Conservation (phyloP, 2,113 vertebrate species). For the Gallinago paraguaiae region DNA sequence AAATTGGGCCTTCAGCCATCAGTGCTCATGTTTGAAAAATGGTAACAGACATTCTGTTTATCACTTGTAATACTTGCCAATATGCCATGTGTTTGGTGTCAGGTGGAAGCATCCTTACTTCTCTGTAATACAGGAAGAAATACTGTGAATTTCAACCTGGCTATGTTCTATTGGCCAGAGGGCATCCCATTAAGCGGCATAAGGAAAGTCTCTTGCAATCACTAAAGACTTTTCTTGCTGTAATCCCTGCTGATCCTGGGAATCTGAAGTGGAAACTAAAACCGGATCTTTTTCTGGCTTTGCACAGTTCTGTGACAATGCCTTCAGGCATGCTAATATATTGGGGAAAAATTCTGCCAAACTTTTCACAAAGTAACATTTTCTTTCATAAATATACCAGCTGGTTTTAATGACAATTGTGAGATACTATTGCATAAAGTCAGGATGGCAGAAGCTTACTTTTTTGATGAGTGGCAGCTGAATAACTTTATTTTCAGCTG, state of each 20-base stretch:
- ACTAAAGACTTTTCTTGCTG: neutral
- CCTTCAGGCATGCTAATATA: neutral
- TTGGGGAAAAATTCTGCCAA: constrained; percentile 9
- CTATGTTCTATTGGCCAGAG: constrained; percentile 5
- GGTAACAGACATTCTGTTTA: constrained; percentile 39
- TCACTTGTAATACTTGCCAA: constrained; percentile 10
- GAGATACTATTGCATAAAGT: neutral
- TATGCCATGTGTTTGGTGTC: constrained; percentile 7
- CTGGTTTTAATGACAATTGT: constrained; percentile 14
- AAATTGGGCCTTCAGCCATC: neutral
- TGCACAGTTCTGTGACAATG: neutral
- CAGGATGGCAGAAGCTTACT: neutral
- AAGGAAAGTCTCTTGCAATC: constrained; percentile 11
- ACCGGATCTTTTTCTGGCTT: neutral
- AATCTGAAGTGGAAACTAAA: neutral
- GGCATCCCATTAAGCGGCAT: neutral
- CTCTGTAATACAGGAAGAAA: neutral
- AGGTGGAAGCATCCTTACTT: constrained; percentile 7
- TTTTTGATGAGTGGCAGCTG: neutral
- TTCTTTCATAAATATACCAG: neutral
- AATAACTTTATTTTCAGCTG: neutral
- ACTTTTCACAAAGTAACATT: neutral
- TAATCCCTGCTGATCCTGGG: constrained; percentile 16
- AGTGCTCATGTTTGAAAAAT: constrained; percentile 15
- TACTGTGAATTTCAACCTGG: neutral